phyloP scores from a whole-genome alignment of 2,113 vertebrate genomes.

The Ramphastos sulfuratus region DNA sequence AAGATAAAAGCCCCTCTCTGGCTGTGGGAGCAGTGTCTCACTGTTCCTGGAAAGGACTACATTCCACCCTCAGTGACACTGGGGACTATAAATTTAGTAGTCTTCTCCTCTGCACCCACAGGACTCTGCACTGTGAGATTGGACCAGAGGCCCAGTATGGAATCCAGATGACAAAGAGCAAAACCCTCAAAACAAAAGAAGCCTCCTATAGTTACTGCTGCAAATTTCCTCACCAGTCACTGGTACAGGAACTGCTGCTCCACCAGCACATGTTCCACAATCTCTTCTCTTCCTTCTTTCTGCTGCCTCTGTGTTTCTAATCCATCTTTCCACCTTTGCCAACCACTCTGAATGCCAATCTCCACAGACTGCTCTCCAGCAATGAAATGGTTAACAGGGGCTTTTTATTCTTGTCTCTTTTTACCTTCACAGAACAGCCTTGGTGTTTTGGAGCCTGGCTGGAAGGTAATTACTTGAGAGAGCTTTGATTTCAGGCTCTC shows the following conservation, averaged over 20 bases:
- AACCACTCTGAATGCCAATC: neutral
- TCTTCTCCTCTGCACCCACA: neutral
- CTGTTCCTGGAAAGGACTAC: constrained; percentile 36
- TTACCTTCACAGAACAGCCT: neutral
- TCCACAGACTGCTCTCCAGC: neutral
- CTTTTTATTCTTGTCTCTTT: neutral
- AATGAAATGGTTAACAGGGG: neutral
- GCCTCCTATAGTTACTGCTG: neutral
- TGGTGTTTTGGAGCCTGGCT: neutral
- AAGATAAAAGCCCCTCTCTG: constrained; percentile 19
- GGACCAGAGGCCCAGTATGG: constrained; percentile 6
- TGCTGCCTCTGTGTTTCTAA: neutral
- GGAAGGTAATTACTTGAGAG: neutral
- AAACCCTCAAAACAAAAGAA: constrained; percentile 13
- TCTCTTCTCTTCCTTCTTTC: neutral
- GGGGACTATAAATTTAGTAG: neutral
- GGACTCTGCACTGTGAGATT: neutral
- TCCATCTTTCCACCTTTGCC: neutral
- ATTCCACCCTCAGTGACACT: constrained; percentile 31
- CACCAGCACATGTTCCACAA: neutral
- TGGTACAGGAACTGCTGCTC: neutral
- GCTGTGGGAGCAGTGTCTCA: constrained; percentile 10
- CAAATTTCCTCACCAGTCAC: constrained; percentile 5
- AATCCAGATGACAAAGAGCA: neutral
- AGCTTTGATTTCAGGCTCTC: neutral